Evolutionary conservation across 1,140 invertebrate species (phyloP).

Genomic region (Lucilia sericata): DNA sequence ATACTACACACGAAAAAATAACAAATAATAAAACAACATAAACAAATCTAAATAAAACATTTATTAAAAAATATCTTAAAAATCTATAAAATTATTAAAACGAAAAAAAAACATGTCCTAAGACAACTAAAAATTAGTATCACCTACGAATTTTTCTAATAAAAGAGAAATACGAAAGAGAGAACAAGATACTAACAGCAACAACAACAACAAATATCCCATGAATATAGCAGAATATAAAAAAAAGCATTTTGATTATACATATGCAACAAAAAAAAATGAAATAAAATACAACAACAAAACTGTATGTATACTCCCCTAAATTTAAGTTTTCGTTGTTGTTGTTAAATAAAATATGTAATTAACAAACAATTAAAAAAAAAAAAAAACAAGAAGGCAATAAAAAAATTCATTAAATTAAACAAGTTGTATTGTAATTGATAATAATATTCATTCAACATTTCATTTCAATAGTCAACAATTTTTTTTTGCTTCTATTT

Average conservation of each 20-base stretch:
- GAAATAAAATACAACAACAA: neutral
- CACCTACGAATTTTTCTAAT: neutral
- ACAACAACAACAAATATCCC: neutral
- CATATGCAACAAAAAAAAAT: conserved; percentile 13
- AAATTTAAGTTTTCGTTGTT: neutral
- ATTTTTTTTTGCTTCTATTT: too few relatives aligned
- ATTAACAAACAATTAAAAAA: conserved; percentile 5
- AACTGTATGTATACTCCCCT: neutral
- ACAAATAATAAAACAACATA: too few relatives aligned
- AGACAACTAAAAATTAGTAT: conserved; percentile 12
- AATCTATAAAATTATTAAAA: neutral
- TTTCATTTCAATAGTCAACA: too few relatives aligned
- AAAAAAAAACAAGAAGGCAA: neutral
- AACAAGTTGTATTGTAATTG: neutral
- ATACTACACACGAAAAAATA: too few relatives aligned
- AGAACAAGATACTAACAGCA: neutral
- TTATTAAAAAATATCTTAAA: neutral
- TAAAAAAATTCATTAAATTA: neutral
- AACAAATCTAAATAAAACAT: too few relatives aligned
- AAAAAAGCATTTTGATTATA: neutral
- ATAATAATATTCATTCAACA: too few relatives aligned
- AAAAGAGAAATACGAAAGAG: neutral
- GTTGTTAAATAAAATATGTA: neutral
- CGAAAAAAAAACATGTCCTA: conserved; percentile 19
- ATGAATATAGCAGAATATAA: too few relatives aligned